A percentile compares a stretch with the other conserved stretches of the same genome.
phyloP scores from a whole-genome alignment of 2,113 vertebrate species.

The Triplophysa siluroides region DNA sequence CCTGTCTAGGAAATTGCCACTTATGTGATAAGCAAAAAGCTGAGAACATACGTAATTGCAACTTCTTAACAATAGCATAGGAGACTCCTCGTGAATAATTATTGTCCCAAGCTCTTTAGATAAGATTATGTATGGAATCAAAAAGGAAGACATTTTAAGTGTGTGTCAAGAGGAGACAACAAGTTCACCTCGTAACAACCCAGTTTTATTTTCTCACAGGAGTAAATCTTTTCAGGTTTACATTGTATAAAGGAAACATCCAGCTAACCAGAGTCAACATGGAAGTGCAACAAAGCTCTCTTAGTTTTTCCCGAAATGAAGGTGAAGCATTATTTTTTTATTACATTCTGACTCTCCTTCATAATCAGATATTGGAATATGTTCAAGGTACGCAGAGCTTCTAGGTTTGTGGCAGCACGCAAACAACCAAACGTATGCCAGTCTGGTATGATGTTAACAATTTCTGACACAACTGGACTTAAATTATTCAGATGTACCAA shows the following conservation, averaged over 20 bases:
- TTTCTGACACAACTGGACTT: too few relatives aligned
- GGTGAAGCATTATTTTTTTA: too few relatives aligned
- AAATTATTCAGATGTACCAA: too few relatives aligned
- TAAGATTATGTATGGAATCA: background rate
- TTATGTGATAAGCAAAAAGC: background rate
- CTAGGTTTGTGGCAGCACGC: background rate
- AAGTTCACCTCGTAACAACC: too few relatives aligned
- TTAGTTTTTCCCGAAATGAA: too few relatives aligned
- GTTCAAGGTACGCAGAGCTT: background rate
- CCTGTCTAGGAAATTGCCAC: conserved; percentile 4
- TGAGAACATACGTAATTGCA: background rate
- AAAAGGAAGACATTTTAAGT: background rate
- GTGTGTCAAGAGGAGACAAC: too few relatives aligned
- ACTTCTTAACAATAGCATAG: background rate
- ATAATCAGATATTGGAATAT: conserved; percentile 11
- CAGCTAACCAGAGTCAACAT: background rate
- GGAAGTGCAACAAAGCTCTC: too few relatives aligned
- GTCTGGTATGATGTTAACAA: too few relatives aligned
- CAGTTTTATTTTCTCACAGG: background rate
- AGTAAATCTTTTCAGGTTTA: background rate
- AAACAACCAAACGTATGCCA: conserved; percentile 6
- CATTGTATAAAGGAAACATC: background rate
- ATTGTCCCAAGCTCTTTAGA: background rate
- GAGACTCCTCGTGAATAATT: background rate
- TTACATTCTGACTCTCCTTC: background rate